Percentiles rank a stretch among this genome's conserved stretches.
Conservation (phyloP, 2,113 vertebrate species). For the Limnothrissa miodon region DNA sequence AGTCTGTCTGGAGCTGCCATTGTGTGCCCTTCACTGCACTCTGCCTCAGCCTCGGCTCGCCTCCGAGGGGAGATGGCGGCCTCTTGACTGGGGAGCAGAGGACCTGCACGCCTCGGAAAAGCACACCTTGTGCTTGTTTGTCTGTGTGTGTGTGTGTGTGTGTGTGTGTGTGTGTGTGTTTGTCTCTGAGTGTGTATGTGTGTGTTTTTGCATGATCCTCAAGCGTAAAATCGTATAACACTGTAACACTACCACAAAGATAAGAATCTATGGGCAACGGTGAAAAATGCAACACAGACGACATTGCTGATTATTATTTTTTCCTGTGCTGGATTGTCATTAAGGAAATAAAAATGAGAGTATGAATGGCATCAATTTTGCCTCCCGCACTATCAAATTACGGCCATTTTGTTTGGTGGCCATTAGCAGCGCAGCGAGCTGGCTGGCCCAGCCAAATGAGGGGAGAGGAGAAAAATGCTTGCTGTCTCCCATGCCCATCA, state of each 20-base stretch:
- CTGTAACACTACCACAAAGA: background rate
- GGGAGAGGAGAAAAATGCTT: conserved; percentile 37
- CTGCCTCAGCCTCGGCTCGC: conserved; percentile 18
- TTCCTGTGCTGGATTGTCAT: conserved; percentile 31
- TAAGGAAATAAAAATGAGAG: conserved; percentile 40
- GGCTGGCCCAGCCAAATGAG: conserved; percentile 49
- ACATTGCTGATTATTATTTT: background rate
- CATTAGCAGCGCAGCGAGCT: conserved; percentile 58
- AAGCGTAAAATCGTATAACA: background rate
- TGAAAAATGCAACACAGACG: background rate
- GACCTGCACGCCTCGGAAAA: conserved; percentile 28
- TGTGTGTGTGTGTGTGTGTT: conserved; percentile 18
- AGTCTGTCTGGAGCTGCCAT: conserved; percentile 58
- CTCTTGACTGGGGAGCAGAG: conserved; percentile 41
- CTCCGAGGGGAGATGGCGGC: conserved; percentile 34
- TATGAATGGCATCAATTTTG: conserved; percentile 57
- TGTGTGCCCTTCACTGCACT: conserved; percentile 42
- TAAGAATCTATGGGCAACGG: conserved; percentile 18
- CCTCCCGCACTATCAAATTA: conserved; percentile 49
- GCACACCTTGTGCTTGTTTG: conserved; percentile 23
- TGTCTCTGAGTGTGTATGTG: background rate
- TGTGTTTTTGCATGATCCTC: background rate
- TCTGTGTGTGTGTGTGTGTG: background rate
- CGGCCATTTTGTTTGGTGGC: conserved; percentile 54
- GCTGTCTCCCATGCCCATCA: conserved; percentile 56